Evolutionary conservation across 2,113 vertebrate genomes (phyloP).

Genomic region (Daubentonia madagascariensis): DNA sequence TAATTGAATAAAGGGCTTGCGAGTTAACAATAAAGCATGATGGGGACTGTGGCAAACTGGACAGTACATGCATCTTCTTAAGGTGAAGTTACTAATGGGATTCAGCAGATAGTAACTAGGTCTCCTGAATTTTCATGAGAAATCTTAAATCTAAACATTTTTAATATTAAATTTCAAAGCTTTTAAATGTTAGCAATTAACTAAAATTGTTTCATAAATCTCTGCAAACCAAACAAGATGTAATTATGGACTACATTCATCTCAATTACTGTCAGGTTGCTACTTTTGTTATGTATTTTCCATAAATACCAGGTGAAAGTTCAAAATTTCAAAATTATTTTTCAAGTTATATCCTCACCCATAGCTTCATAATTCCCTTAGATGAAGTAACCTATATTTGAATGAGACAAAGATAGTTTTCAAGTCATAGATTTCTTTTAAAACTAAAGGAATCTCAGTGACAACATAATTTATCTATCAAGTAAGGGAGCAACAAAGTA

Average conservation of each 20-base stretch:
- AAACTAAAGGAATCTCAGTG: background rate
- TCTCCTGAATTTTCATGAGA: background rate
- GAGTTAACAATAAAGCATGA: background rate
- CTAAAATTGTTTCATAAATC: background rate
- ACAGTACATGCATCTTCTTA: background rate
- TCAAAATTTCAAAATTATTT: background rate
- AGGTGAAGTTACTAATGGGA: background rate
- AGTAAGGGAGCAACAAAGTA: background rate
- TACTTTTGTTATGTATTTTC: background rate
- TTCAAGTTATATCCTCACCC: background rate
- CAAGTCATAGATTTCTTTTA: background rate
- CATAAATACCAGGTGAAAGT: background rate
- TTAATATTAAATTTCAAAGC: background rate
- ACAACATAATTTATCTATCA: background rate
- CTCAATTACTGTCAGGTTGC: background rate
- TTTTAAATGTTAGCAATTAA: background rate
- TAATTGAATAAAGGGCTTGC: background rate
- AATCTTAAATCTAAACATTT: background rate
- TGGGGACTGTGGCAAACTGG: background rate
- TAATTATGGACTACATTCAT: background rate
- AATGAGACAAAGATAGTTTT: background rate
- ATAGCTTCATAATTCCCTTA: background rate
- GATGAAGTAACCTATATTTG: background rate
- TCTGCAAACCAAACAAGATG: background rate
- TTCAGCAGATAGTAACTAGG: background rate